Conservation (phyloP, 2,113 vertebrate species). For the Pelodiscus sinensis region DNA sequence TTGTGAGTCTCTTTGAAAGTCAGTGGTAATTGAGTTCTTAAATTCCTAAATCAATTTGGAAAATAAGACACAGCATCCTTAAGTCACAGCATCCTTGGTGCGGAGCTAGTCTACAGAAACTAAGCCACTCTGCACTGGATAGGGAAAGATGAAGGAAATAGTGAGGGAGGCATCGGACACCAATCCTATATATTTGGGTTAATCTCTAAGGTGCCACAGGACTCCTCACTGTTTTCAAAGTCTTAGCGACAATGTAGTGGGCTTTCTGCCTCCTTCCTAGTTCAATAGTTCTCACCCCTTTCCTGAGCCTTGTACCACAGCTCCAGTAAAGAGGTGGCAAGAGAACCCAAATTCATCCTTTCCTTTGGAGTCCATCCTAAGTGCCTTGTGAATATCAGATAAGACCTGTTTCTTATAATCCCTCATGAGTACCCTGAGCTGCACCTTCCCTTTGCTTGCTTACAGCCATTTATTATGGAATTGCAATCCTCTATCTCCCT, state of each 20-base stretch:
- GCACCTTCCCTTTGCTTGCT: not conserved
- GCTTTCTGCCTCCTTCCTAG: not conserved
- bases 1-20: not conserved
- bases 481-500: not conserved
- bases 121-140: too few relatives aligned
- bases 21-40: not conserved
- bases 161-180: too few relatives aligned
- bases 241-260: not conserved
- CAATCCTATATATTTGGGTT: too few relatives aligned
- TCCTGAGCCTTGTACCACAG: not conserved
- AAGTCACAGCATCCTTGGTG: too few relatives aligned
- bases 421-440: not conserved
- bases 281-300: not conserved
- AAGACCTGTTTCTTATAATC: not conserved
- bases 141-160: too few relatives aligned
- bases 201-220: too few relatives aligned
- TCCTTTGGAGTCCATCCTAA: not conserved
- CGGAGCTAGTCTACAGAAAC: too few relatives aligned
- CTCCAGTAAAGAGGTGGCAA: not conserved
- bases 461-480: not conserved
- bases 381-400: not conserved
- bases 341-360: not conserved
- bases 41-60: not conserved
- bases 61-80: not conserved
- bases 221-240: too few relatives aligned